Base-by-base conservation (phyloP, 2,888 invertebrate species). In the Xestia c-nigrum region DNA sequence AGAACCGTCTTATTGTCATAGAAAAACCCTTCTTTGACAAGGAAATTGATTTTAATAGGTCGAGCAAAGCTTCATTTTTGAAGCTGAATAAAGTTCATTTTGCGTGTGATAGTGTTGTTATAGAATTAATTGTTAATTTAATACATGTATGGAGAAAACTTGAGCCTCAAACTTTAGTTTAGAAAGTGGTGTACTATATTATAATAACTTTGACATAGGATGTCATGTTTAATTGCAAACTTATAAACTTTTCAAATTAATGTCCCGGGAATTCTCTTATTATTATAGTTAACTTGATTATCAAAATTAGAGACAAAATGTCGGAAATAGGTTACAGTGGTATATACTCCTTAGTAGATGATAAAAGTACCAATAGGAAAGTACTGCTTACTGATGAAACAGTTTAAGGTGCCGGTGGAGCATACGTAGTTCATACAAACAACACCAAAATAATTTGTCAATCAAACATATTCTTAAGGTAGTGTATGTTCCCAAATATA, bases 191-290 rank as follows among this genome's bases (percentile, higher is more conserved):
- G 80, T 43, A 21, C 31, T 31, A 31, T 31, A 31, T 80, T 31
- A 40, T 69, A 74, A 75, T 74, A 80, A 80, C 12, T 72, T 59
- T 73, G 50, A 52, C 50, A 76, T 12, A 31, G 21, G 21, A 43
- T 80, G 40, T 50, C 71, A 43, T 50, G 73, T 73, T 31, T 61
- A 73, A 59, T 80, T 72, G 24, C 19, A 38, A 80, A 80, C 31
- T 43, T 50, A n/a, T 31, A 9, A 70, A 70, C n/a, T 78, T 75
- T n/a, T 40, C 1, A 59, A 76, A 80, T 59, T 52, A 73, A 52
- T 52, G 21, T 24, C 14, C 14, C 0, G 24, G 21, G 4, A 80
- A 63, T 12, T 38, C 6, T 46, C 24, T 2, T 74, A 24, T 74
- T 19, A 46, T 47, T 47, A 46, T 46, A 43, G 24, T 43, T n/a